phyloP scores from a whole-genome alignment of 2,888 invertebrate genomes.

The Drosophila mimica region DNA sequence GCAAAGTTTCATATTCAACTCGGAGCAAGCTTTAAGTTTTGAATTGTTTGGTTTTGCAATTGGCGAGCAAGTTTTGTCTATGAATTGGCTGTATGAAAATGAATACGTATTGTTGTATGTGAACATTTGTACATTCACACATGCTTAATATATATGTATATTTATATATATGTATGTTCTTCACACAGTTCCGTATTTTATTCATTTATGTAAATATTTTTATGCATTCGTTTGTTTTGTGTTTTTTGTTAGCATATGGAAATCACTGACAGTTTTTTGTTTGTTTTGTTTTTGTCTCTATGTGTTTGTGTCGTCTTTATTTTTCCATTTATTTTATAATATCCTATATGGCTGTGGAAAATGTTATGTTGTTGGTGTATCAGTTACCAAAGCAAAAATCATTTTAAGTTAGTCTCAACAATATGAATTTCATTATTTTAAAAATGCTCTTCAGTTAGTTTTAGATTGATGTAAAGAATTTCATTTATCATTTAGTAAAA shows the following conservation, averaged over 20 bases:
- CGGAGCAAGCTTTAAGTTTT: constrained; percentile 5
- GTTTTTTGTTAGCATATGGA: constrained; percentile 53
- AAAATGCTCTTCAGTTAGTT: neutral
- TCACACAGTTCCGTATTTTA: constrained; percentile 28
- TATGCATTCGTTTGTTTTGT: constrained; percentile 53
- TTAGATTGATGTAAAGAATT: neutral
- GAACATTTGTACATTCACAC: constrained; percentile 11
- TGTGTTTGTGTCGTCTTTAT: constrained; percentile 8
- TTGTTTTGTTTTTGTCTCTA: constrained; percentile 16
- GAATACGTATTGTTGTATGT: constrained; percentile 18
- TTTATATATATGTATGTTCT: constrained; percentile 17
- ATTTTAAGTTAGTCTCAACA: neutral
- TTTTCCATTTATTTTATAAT: constrained; percentile 12
- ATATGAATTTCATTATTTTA: neutral
- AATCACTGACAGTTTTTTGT: constrained; percentile 35
- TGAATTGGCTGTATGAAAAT: constrained; percentile 54
- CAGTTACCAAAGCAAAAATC: neutral
- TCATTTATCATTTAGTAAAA: neutral
- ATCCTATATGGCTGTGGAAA: constrained; percentile 2
- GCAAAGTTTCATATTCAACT: constrained; percentile 23
- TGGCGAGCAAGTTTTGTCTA: constrained; percentile 55
- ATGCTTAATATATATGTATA: constrained; percentile 8
- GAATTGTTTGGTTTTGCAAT: constrained; percentile 40
- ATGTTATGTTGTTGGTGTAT: neutral
- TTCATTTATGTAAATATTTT: constrained; percentile 53